Base-by-base conservation (phyloP, 2,888 invertebrate genomes). In the Platynereis dumerilii region DNA sequence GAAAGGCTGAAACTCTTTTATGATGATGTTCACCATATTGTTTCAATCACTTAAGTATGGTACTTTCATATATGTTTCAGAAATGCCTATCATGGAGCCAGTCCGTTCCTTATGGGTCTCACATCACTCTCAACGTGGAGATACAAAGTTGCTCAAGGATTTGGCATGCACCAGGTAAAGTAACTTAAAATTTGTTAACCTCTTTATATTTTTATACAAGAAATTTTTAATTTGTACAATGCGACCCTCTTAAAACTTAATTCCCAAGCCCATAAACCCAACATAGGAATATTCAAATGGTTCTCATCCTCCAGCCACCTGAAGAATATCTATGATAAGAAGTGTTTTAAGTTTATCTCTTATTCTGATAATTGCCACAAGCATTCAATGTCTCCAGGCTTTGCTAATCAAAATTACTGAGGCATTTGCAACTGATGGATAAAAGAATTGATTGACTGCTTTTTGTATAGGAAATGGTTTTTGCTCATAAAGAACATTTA, bases 61-160 rank as follows among this genome's bases (percentile, higher is more conserved):
- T n/a, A n/a, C n/a, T 34, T 34, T 34, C 34, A 34, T 54, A 39
- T 62, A 28, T 58, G 58, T 39, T 28, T 65, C 71, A 90, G 92
- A 76, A 95, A 94, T 85, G 89, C 90, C 68, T 98, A 97, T 84
- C 97, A 98, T 79, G 98, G 98, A 5, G 91, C 91, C 86, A 93
- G 93, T 44, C 92, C 92, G 7, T 90, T 90, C 62, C 87, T 93
- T 0, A 91, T 92, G 89, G 94, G 92, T 0, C 81, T 89, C 72
- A 93, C 95, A 0, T 92, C 93, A 0, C 87, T 91, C 48, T 89
- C 90, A 22, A 88, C 88, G 0, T 96, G 93, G 89, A 90, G 91
- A 75, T 91, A 91, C 85, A 89, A 91, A 1, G 80, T 91, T 22
- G 89, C 92, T 0, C 87, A 88, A 1, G 85, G 87, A 64, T 90